phyloP scores from a whole-genome alignment of 2,113 vertebrate genomes.

The Otus sunia region DNA sequence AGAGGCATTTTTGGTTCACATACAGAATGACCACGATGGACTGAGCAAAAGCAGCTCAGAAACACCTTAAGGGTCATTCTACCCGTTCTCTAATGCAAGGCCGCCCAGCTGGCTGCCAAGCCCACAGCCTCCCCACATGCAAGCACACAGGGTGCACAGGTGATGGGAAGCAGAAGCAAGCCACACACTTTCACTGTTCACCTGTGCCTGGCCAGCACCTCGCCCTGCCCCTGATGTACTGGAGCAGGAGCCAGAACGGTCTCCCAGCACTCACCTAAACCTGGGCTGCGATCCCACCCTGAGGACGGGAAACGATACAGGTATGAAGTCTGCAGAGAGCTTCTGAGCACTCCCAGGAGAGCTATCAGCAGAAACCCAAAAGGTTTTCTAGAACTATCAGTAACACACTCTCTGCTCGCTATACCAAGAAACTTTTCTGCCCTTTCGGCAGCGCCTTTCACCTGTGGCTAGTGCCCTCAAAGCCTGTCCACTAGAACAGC shows the following conservation, averaged over 20 bases:
- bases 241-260: not conserved
- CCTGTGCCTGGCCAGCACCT: not conserved
- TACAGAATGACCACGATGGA: not conserved
- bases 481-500: not conserved
- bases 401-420: not conserved
- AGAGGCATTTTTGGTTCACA: not conserved
- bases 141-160: not conserved
- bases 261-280: not conserved
- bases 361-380: not conserved
- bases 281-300: not conserved
- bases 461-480: not conserved
- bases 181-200: not conserved
- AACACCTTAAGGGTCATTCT: not conserved
- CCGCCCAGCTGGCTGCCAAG: not conserved
- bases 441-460: not conserved
- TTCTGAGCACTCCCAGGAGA: not conserved
- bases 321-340: not conserved
- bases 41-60: not conserved
- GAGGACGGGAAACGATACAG: fast-evolving
- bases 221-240: not conserved
- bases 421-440: not conserved
- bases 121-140: not conserved
- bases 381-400: constrained; percentile 10
- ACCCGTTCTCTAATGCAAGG: not conserved
- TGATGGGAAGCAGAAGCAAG: not conserved